Evolutionary conservation across 1,140 invertebrate genomes (phyloP), one percentile per base, ranked within the genome.

Genomic region (Augochlora pura): DNA sequence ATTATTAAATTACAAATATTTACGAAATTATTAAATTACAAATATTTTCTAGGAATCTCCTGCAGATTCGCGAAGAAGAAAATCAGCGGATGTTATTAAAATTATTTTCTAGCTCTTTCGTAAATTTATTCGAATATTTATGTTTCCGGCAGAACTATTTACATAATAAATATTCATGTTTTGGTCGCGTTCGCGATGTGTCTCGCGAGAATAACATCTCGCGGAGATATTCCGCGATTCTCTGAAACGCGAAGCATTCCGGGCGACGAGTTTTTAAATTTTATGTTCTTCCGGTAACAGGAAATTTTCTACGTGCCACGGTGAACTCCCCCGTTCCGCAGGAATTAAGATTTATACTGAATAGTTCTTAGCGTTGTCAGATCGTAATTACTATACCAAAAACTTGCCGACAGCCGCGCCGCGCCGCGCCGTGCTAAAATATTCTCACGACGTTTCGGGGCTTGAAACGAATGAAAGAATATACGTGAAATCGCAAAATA

Each of bases 341-440:
- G n/a, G 64, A 76, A 76, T 76, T 76, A 76, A 76, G 73, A 76
- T 76, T 76, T 68, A 68, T 32, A 38, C 42, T 52, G 42, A 64
- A 68, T 59, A 42, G 23, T 75, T 57, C 52, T 68, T 42, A 23
- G 38, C 39, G 25, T 68, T 21, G 52, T 52, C 52, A 23, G 66
- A 25, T 23, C 39, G 39, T 66, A 46, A 68, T 75, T 52, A 52
- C 32, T 66, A 46, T 66, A 32, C 23, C 72, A 7, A 67, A 38
- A 57, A 57, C 39, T 57, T 8, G 16, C 8, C 4, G 23, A 10
- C 23, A 5, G n/a, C n/a, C n/a, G n/a, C n/a, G n/a, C 3, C 9
- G 12, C 2, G 5, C 27, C 46, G 23, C 63, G 18, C 5, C 21
- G 18, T 18, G 32, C 9, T 0, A 7, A 1, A 6, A 12, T 10